Conservation (phyloP, 2,888 invertebrate genomes). For the Standfussiana lucernea region DNA sequence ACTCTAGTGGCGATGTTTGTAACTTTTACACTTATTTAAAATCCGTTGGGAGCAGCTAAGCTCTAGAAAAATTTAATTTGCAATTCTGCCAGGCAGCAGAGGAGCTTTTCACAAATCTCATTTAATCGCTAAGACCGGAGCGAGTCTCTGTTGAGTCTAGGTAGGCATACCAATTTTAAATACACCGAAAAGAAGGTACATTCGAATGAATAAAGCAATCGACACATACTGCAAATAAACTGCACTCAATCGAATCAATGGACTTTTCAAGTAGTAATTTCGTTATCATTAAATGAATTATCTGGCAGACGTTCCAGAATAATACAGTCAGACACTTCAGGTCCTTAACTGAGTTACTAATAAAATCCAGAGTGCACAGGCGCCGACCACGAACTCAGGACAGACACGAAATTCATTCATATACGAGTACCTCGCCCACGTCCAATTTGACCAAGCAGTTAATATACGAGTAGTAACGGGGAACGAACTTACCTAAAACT, state of each 20-base stretch:
- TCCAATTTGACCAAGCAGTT: conserved; percentile 82
- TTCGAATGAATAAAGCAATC: not conserved
- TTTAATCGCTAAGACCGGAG: no score
- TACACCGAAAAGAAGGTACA: not conserved
- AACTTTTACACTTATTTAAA: conserved; percentile 70
- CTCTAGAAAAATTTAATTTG: conserved; percentile 75
- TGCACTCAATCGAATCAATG: not conserved
- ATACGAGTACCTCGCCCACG: conserved; percentile 83
- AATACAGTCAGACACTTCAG: conserved; percentile 38
- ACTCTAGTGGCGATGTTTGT: conserved; percentile 53
- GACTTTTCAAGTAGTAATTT: conserved; percentile 10
- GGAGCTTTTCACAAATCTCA: conserved; percentile 74
- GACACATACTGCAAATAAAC: not conserved
- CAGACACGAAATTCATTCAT: conserved; percentile 83
- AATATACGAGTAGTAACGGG: conserved; percentile 82
- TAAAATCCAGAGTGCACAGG: conserved; percentile 67
- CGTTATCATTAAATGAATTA: conserved; percentile 22
- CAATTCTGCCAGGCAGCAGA: conserved; percentile 71
- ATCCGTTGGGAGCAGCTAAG: conserved; percentile 68
- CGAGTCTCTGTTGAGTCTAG: conserved; percentile 48
- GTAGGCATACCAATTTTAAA: conserved; percentile 8
- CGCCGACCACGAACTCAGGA: conserved; percentile 66
- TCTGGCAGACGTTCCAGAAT: conserved; percentile 11
- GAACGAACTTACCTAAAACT: conserved; percentile 76
- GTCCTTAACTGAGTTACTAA: conserved; percentile 43